These are phyloP conservation scores for Xyliphius kryptos DNA, from an alignment of 2,113 vertebrate genomes.

Conservation along the genomic window DNA sequence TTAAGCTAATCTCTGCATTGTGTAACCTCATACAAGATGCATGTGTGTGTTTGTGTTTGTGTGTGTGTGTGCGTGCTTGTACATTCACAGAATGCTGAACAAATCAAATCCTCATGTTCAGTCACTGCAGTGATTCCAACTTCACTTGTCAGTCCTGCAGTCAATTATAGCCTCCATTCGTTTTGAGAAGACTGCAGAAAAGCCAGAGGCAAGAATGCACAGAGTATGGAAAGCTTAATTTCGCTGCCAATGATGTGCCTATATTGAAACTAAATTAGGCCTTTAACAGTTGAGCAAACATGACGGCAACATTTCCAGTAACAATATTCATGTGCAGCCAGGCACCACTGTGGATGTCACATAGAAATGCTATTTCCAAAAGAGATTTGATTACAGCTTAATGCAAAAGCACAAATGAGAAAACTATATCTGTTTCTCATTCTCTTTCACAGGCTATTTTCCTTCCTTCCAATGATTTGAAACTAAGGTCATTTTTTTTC, in stretches of 20 bases:
- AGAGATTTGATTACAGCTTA: conserved; percentile 40
- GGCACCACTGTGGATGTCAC: conserved; percentile 29
- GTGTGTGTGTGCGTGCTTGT: conserved; percentile 11
- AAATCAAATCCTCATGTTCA: conserved; percentile 31
- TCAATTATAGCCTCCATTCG: conserved; percentile 36
- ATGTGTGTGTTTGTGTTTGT: background rate
- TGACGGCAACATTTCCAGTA: conserved; percentile 47
- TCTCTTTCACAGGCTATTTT: conserved; percentile 21
- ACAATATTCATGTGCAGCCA: conserved; percentile 36
- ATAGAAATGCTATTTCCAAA: conserved; percentile 36
- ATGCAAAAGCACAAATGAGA: conserved; percentile 28
- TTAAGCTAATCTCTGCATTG: no score
- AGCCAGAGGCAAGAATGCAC: conserved; percentile 10
- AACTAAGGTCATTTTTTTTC: no score
- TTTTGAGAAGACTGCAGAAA: conserved; percentile 15
- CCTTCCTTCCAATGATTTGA: no score
- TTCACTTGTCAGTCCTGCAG: conserved; percentile 29
- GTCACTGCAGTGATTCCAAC: conserved; percentile 28
- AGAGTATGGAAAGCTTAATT: conserved; percentile 43
- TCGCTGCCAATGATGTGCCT: conserved; percentile 46
- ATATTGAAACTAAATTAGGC: conserved; percentile 51
- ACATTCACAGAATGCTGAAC: conserved; percentile 28
- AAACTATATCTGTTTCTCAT: conserved; percentile 9
- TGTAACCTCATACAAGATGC: no score
- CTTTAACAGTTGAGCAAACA: conserved; percentile 56